Base-by-base conservation (phyloP, 2,888 invertebrate genomes). In the Masnerella sp. region DNA sequence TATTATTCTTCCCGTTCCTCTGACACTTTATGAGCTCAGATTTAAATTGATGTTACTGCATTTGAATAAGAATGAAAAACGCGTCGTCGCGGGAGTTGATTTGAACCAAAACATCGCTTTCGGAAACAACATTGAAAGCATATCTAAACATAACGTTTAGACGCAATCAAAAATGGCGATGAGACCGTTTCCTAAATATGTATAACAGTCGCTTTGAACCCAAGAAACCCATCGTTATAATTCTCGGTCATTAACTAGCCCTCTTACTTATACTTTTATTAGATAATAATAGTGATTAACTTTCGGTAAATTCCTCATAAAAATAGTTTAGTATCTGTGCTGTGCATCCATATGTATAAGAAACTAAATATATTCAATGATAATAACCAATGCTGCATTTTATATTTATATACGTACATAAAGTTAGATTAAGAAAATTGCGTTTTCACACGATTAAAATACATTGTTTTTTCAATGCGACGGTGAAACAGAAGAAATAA, bases 371-470 rank as follows among this genome's bases (percentile, higher is more conserved):
- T 43, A 51, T 42, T 47, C 36, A 14, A 28, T 22, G 30, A 30
- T 69, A 54, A 52, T 61, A 52, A 82, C 36, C 49, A 54, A 45
- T 64, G 42, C 62, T n/a, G 5, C 28, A 80, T 79, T 85, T 69
- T 69, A 38, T 49, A 38, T 61, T 38, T 67, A 58, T 58, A 36
- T 42, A 34, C 45, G 12, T 5, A 8, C 34, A 51, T 49, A 68
- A 56, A 56, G 28, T 22, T 40, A 12, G 14, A 42, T 32, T 56
- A 32, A 2, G 25, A 56, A 56, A 56, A 30, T 42, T 25, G n/a
- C 15, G n/a, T 58, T 58, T 43, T 43, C 43, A 45, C 58, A 22
- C 15, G 36, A 47, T 36, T 36, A 25, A 30, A 30, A 15, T 8
- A 34, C 9, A 22, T 42, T 22, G 17, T 25, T 52, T 52, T 34